Base-by-base conservation (phyloP, 2,113 vertebrate species). In the Malurus melanocephalus region DNA sequence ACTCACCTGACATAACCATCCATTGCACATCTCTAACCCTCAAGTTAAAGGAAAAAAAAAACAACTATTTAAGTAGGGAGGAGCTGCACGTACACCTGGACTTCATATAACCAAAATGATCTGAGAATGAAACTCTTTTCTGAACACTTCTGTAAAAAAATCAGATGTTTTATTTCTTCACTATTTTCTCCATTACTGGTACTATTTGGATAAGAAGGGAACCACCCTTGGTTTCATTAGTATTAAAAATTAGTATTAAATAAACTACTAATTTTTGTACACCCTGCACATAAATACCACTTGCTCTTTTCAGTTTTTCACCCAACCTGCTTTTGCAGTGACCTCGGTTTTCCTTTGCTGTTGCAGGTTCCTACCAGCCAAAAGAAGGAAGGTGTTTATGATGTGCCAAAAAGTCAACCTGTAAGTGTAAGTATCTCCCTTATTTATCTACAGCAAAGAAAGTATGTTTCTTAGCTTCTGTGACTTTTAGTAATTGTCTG, bases 341-440 rank as follows among this genome's bases (percentile, higher is more conserved):
- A 94, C 69, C 66, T 53, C 26, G 2, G 7, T 67, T 94, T 93
- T 80, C 56, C 48, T 92, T 95, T 95, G 33, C 49, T 88, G 5
- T 93, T 89, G 24, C 96, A 99, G 99, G 99, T 99, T 97, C 99
- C 99, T 94, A 99, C 99, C 98, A 99, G 98, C 98, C 99, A 99
- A 97, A 99, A 99, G 98, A 99, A 99, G 96, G 99, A 99, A 98
- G 99, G 99, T 97, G 98, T 99, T 98, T 99, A 99, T 98, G 99
- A 99, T 95, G 99, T 99, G 98, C 99, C 99, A 98, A 99, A 99
- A 98, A 99, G 99, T 97, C 99, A 99, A 98, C 99, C 98, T 98
- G 98, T 99, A 99, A 99, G 99, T 99, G 98, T 99, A 98, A 96
- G 94, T 97, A 97, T 97, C 97, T 93, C 95, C 13, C 9, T 5